A percentile compares a stretch with the other conserved stretches of the same genome.
Evolutionary conservation across 1,140 invertebrate species (phyloP).

Genomic region (Pseudomyrmex concolor): DNA sequence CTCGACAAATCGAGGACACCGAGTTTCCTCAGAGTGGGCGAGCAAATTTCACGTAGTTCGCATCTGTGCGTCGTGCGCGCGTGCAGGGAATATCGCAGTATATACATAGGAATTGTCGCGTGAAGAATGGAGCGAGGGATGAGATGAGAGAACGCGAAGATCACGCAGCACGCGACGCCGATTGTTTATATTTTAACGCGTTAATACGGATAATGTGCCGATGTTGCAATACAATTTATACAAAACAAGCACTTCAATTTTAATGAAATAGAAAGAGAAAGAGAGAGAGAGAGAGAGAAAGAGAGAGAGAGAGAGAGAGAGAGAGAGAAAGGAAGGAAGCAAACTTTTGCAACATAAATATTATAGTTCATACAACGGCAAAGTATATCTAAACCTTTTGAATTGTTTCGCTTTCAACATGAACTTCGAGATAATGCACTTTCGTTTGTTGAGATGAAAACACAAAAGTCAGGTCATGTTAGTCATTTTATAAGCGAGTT

Average conservation of each 20-base stretch:
- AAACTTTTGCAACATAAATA: conserved; percentile 39
- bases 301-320: no score
- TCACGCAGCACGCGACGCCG: neutral
- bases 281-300: no score
- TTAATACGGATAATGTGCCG: neutral
- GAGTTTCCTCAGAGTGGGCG: neutral
- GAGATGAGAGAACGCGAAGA: neutral
- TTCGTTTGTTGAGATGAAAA: neutral
- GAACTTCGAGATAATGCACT: neutral
- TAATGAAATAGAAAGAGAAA: neutral
- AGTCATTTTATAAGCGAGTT: conserved; percentile 8
- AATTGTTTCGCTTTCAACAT: conserved; percentile 17
- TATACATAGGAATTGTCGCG: neutral
- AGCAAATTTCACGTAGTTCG: conserved; percentile 1
- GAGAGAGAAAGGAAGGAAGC: neutral
- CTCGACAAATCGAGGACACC: conserved; percentile 8
- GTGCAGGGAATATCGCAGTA: neutral
- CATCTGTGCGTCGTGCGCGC: neutral
- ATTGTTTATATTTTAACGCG: conserved; percentile 36
- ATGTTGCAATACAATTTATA: conserved; percentile 23
- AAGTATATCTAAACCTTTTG: neutral
- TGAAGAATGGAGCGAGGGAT: neutral
- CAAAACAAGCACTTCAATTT: conserved; percentile 3
- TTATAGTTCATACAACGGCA: neutral
- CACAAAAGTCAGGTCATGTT: neutral